These are phyloP conservation scores for Telmatochromis sp. DNA, from an alignment of 2,113 vertebrate species.

Conservation along the genomic window DNA sequence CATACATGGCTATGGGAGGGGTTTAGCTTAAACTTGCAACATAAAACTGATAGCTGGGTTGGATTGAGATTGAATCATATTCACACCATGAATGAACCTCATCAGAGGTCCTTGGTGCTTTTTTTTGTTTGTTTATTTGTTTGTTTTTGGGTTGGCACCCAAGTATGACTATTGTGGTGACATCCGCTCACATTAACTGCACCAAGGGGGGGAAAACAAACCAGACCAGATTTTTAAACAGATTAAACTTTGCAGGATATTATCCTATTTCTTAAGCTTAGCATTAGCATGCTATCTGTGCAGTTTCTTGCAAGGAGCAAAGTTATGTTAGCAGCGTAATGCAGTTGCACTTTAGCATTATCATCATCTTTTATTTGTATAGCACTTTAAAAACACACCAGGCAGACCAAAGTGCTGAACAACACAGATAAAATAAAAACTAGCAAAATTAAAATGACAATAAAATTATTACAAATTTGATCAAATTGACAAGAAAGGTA, in stretches of 20 bases:
- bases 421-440: background rate
- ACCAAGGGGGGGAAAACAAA: background rate
- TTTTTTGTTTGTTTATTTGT: background rate
- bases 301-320: background rate
- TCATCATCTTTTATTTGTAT: background rate
- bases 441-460: background rate
- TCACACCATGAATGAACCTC: background rate
- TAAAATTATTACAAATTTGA: background rate
- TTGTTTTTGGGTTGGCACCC: background rate
- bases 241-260: background rate
- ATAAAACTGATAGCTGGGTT: background rate
- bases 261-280: background rate
- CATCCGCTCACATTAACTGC: background rate
- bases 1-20: background rate
- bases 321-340: background rate
- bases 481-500: background rate
- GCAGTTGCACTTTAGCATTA: background rate
- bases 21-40: background rate
- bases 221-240: background rate
- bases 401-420: background rate
- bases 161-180: background rate
- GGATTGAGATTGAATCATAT: background rate
- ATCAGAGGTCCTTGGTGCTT: background rate
- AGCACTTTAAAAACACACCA: background rate
- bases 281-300: background rate